Percentiles rank a stretch among this genome's conserved stretches.
Conservation (phyloP, 2,113 vertebrate genomes). For the Megaceryle maxima region DNA sequence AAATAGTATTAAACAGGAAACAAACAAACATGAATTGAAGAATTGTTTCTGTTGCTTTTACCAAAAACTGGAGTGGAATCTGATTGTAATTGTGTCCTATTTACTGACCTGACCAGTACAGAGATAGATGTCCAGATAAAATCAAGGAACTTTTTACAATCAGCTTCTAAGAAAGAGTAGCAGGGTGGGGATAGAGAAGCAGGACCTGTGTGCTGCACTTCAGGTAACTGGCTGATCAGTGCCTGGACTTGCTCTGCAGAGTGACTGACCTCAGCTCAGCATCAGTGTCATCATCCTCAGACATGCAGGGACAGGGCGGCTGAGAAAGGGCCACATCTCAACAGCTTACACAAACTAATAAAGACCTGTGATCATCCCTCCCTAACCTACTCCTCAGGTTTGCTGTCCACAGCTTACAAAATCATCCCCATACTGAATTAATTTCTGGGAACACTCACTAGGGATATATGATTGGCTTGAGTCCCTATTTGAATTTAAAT, state of each 20-base stretch:
- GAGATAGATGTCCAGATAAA: neutral
- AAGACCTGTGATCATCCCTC: neutral
- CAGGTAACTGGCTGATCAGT: neutral
- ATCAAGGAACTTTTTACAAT: neutral
- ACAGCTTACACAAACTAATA: neutral
- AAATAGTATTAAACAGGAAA: neutral
- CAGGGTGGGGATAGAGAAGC: neutral
- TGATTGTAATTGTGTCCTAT: neutral
- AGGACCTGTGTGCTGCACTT: neutral
- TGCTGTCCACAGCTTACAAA: neutral
- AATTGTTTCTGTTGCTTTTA: neutral
- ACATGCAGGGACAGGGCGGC: neutral
- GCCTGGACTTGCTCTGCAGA: neutral
- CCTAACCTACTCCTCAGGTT: neutral
- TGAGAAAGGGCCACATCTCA: neutral
- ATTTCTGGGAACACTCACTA: neutral
- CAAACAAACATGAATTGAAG: neutral
- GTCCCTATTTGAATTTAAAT: neutral
- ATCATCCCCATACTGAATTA: neutral
- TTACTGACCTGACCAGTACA: neutral
- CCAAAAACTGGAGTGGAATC: neutral
- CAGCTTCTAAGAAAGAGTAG: neutral
- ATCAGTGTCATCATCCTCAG: neutral
- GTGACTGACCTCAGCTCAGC: accelerated
- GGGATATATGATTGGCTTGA: neutral